Conservation (phyloP, 2,888 invertebrate species). For the Itoplectis maculator region DNA sequence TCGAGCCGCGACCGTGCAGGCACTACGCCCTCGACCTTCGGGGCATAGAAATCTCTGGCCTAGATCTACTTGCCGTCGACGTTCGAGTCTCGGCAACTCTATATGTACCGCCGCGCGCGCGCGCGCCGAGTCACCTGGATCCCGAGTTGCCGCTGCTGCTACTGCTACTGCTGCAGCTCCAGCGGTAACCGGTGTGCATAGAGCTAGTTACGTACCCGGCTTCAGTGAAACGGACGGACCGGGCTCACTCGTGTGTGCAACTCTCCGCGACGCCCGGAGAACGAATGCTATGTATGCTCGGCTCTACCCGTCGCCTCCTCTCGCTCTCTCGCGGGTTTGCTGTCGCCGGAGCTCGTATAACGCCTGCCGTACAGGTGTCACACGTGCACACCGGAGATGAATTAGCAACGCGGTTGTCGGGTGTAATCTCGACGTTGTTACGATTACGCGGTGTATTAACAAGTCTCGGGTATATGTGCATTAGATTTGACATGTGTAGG, state of each 20-base stretch:
- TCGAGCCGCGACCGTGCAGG: conserved; percentile 61
- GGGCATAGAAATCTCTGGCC: conserved; percentile 83
- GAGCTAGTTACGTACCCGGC: conserved; percentile 59
- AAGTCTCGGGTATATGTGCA: conserved; percentile 17
- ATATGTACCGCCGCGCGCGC: conserved; percentile 51
- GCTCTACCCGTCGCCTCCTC: neutral
- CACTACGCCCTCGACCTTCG: conserved; percentile 79
- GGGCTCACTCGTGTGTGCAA: neutral
- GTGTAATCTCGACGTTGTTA: conserved; percentile 36
- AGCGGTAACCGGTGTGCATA: conserved; percentile 22
- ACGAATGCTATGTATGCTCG: conserved; percentile 22
- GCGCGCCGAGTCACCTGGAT: conserved; percentile 61
- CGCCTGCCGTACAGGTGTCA: conserved; percentile 30
- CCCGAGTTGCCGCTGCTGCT: conserved; percentile 54
- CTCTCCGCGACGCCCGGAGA: neutral
- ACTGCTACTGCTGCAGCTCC: neutral
- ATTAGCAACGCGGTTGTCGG: conserved; percentile 40
- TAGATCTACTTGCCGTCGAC: conserved; percentile 80
- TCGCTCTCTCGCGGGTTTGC: neutral
- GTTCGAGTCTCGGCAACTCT: conserved; percentile 49
- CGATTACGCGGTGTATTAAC: conserved; percentile 42
- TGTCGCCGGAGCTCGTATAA: conserved; percentile 3
- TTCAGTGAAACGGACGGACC: conserved; percentile 43
- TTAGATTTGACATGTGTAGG: neutral
- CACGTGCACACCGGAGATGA: conserved; percentile 53